A percentile compares a stretch with the other conserved stretches of the same genome.
These are phyloP conservation scores for Toxostoma redivivum DNA, from an alignment of 2,113 vertebrate genomes.

Conservation along the genomic window DNA sequence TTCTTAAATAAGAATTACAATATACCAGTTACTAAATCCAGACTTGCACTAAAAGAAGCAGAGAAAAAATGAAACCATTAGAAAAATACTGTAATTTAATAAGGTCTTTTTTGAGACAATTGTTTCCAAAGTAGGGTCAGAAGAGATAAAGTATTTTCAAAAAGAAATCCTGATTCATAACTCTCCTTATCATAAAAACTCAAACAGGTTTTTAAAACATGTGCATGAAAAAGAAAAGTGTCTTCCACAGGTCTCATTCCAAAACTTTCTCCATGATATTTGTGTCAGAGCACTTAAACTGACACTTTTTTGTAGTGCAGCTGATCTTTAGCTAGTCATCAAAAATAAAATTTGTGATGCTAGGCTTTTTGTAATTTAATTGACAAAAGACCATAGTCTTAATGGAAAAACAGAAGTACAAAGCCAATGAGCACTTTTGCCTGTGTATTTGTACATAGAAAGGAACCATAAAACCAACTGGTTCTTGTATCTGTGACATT, in stretches of 20 bases:
- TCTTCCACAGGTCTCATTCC: neutral
- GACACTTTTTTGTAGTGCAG: neutral
- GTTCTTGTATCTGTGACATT: neutral
- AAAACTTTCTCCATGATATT: neutral
- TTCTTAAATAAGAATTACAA: neutral
- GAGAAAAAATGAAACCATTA: neutral
- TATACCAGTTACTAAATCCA: neutral
- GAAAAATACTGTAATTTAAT: neutral
- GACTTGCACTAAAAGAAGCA: neutral
- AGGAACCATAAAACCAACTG: neutral
- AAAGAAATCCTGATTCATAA: neutral
- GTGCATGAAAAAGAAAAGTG: neutral
- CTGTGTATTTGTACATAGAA: neutral
- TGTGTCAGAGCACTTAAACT: neutral
- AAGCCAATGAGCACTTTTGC: neutral
- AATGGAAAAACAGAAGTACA: neutral
- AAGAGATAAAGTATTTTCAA: neutral
- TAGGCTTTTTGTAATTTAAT: neutral
- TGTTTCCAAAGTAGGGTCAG: neutral
- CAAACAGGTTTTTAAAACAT: neutral
- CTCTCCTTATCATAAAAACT: neutral
- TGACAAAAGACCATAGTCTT: neutral
- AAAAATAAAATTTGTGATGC: neutral
- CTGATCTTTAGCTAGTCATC: neutral
- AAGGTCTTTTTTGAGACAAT: neutral